phyloP scores from a whole-genome alignment of 2,113 vertebrate genomes.

The Halcyon malimbica region DNA sequence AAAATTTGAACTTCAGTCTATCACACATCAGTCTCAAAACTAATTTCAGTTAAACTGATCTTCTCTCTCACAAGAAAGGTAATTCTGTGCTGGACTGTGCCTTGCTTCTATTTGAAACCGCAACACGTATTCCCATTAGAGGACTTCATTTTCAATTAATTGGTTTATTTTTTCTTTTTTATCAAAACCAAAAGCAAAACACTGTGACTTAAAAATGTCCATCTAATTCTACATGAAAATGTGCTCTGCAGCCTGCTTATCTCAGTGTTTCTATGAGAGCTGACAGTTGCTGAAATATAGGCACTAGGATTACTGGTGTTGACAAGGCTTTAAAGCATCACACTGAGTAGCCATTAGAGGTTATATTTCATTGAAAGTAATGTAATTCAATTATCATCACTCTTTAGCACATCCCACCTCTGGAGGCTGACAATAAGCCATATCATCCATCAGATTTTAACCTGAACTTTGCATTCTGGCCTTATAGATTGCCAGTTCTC shows the following conservation, averaged over 20 bases:
- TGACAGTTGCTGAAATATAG: conserved; percentile 72
- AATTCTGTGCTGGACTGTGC: background rate
- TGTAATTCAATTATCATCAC: conserved; percentile 69
- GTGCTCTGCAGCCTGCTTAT: conserved; percentile 32
- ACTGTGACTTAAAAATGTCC: conserved; percentile 31
- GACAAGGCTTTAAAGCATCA: conserved; percentile 72
- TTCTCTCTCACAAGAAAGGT: background rate
- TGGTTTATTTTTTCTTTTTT: background rate
- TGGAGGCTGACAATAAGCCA: conserved; percentile 29
- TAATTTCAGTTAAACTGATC: background rate
- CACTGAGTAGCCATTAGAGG: conserved; percentile 67
- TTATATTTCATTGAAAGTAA: conserved; percentile 69
- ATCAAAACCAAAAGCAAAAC: conserved; percentile 25
- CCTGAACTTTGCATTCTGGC: conserved; percentile 51
- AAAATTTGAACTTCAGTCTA: background rate
- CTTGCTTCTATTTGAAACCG: background rate
- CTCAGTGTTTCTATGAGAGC: conserved; percentile 42
- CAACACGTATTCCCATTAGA: background rate
- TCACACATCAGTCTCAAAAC: background rate
- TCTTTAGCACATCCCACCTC: conserved; percentile 43
- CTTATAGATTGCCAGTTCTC: conserved; percentile 6
- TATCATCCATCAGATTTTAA: conserved; percentile 66
- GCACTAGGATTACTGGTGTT: conserved; percentile 62
- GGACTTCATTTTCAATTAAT: background rate
- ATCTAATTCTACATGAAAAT: background rate